Evolutionary conservation across 2,888 invertebrate genomes (phyloP), one percentile per base, ranked within the genome.

Genomic region (Ophion costatus): DNA sequence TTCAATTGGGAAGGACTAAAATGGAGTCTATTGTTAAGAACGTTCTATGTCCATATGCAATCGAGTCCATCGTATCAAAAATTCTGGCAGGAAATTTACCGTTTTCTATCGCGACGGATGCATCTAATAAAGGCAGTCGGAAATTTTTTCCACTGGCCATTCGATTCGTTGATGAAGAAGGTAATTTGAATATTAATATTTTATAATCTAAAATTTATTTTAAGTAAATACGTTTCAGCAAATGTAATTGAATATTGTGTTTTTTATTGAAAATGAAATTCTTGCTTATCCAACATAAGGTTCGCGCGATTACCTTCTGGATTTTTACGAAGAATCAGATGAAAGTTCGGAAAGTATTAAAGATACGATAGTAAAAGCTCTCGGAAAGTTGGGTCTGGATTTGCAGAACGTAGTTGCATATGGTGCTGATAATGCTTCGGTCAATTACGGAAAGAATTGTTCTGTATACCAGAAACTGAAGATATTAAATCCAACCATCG

Each of bases 401-500:
- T 63, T 56, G 45, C 38, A 74, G 38, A 74, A 79, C 33, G 73
- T 85, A 20, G n/a, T 78, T 45, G 78, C 83, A 45, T 85, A 70
- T 71, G 67, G 74, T n/a, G 87, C 83, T 69, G 83, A 87, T 64
- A 87, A 87, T 79, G 85, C 87, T 64, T 73, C 77, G 22, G 87
- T 85, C 14, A 87, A 87, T 69, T 87, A 85, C 69, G 83, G 85
- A 20, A 66, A 77, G 71, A 76, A 82, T 24, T 71, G 76, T 59
- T 87, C 84, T 70, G 81, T 87, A 2, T 86, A 71, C 75, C 70
- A 76, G 66, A 85, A 87, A 82, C 38, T 87, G n/a, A 38, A 69
- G 64, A 14, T 77, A 57, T n/a, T 51, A 51, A 83, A 83, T 74
- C 22, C 33, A 17, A 76, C 80, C 24, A 66, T 88, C 24, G 59